Evolutionary conservation across 2,888 invertebrate species (phyloP).

Genomic region (Teleogryllus oceanicus): DNA sequence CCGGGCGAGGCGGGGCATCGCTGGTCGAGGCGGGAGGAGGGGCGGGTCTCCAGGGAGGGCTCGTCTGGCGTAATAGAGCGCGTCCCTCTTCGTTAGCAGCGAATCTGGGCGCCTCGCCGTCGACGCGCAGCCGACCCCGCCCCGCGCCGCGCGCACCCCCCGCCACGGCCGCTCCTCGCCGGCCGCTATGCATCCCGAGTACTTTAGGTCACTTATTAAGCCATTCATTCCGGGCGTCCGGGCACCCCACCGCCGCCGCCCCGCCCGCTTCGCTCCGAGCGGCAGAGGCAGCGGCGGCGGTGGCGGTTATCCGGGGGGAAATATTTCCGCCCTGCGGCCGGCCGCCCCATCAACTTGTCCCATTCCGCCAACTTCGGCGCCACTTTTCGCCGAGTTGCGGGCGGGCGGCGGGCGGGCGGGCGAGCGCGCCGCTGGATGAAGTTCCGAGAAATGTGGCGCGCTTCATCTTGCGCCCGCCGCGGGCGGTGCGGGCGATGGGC

Average conservation of each 20-base stretch:
- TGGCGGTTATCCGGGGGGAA: background rate
- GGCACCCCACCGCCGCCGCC: background rate
- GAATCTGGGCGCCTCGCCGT: slow-evolving; percentile 5
- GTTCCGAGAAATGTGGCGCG: background rate
- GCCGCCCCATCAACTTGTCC: slow-evolving; percentile 18
- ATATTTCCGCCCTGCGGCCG: background rate
- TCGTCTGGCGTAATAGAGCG: background rate
- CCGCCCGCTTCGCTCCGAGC: background rate
- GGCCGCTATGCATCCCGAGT: background rate
- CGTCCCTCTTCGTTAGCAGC: slow-evolving; percentile 11
- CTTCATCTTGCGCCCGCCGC: background rate
- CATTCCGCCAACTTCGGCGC: slow-evolving; percentile 18
- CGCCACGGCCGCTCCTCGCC: background rate
- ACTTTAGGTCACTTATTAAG: slow-evolving; percentile 18
- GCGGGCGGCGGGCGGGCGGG: background rate
- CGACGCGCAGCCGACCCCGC: background rate
- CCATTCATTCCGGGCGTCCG: background rate
- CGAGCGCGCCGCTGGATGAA: background rate
- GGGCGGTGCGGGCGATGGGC: background rate
- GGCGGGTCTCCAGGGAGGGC: too few species aligned
- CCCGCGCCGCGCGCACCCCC: background rate
- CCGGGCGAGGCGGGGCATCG: too few species aligned
- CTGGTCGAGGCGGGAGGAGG: too few species aligned
- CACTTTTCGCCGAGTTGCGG: background rate
- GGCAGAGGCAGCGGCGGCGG: background rate